Base-by-base conservation (phyloP, 2,888 invertebrate species). In the Eugnorisma glareosa region DNA sequence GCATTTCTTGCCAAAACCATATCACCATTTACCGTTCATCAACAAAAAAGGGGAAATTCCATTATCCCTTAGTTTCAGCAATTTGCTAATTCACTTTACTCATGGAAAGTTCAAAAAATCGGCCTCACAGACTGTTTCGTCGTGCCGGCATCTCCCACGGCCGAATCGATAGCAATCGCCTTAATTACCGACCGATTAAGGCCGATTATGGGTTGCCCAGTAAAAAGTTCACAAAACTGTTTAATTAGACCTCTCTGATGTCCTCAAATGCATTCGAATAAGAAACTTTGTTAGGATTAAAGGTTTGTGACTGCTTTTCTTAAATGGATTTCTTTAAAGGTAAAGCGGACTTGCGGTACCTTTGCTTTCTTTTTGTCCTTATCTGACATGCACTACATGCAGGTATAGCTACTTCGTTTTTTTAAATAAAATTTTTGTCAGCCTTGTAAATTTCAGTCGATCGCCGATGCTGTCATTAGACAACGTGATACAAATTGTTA, bases 141-240 rank as follows among this genome's bases (percentile, higher is more conserved):
- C 90, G 89, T 86, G 87, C 79, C 51, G 88, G 87, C 84, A 88
- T 90, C 89, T 90, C 84, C 86, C 87, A 88, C 89, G 78, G 87
- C 85, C 80, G 79, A 90, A 89, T 87, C 89, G 88, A 90, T 90
- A 88, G 86, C 89, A 90, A 91, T 90, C 90, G 90, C 84, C 82
- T 88, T 91, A 91, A 91, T 91, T 91, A 90, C 81, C 73, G 48
- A 73, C 79, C 91, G 90, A 90, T 91, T 91, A 90, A 90, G 79
- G 75, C 80, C 90, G 90, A 90, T 91, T 91, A 91, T 88, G 91
- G 90, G 80, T 82, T 80, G 84, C 59, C 63, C 79, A 76, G 86
- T 86, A 89, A 89, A 89, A 89, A 89, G 84, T 77, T 81, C 76
- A 81, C 82, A 84, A 88, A 89, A 90, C 90, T 85, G 87, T 90